These are phyloP conservation scores for Gallinago jamesoni DNA, from an alignment of 2,113 vertebrate genomes.

Conservation along the genomic window DNA sequence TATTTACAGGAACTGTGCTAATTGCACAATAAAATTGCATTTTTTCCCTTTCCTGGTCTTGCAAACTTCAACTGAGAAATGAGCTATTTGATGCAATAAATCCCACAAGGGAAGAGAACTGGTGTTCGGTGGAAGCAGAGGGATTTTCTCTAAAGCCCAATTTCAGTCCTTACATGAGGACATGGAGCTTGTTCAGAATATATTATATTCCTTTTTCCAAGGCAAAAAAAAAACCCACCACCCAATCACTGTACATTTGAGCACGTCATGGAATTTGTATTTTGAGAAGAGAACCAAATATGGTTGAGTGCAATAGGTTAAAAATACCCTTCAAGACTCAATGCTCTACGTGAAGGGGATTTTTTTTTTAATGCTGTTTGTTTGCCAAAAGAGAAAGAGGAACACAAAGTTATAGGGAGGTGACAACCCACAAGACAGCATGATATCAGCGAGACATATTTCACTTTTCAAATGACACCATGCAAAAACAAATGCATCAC, in stretches of 20 bases:
- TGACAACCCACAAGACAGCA: neutral
- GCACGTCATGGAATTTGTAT: neutral
- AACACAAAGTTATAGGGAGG: neutral
- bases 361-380: neutral
- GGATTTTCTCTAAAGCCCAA: neutral
- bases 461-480: neutral
- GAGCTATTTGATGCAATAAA: constrained; percentile 12
- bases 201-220: neutral
- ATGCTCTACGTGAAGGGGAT: neutral
- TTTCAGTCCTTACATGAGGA: neutral
- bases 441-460: neutral
- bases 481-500: neutral
- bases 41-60: neutral
- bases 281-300: constrained; percentile 48
- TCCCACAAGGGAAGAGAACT: neutral
- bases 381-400: neutral
- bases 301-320: constrained; percentile 22
- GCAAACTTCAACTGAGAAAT: neutral
- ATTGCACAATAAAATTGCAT: neutral
- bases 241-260: neutral
- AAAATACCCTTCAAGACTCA: constrained; percentile 39
- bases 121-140: neutral
- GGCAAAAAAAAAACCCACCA: neutral
- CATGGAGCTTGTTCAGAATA: neutral
- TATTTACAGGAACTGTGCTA: neutral